Percentiles rank a stretch among this genome's conserved stretches.
Evolutionary conservation across 1,140 invertebrate species (phyloP).

Genomic region (Neelides sp.): DNA sequence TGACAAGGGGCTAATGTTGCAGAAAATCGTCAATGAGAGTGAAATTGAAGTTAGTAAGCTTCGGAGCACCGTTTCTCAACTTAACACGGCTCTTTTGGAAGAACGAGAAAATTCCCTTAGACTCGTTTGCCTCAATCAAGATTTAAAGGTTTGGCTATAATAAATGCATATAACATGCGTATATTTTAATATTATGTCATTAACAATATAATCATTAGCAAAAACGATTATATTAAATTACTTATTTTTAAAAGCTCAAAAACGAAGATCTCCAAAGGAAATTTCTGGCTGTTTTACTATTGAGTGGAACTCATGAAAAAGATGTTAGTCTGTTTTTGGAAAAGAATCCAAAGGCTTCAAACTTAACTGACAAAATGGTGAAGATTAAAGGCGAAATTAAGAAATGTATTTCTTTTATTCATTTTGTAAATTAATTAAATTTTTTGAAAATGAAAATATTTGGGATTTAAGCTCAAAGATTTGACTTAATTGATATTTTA

Average conservation of each 20-base stretch:
- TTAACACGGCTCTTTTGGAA: slow-evolving; percentile 6
- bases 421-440: not conserved
- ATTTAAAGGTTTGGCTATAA: slow-evolving; percentile 11
- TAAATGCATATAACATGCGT: not conserved
- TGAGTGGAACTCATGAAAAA: slow-evolving; percentile 18
- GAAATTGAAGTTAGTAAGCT: not conserved
- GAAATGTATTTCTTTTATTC: slow-evolving; percentile 7
- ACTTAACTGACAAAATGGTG: slow-evolving; percentile 17
- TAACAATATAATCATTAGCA: not conserved
- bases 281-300: slow-evolving; percentile 16
- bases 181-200: not conserved
- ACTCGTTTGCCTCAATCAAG: slow-evolving; percentile 10
- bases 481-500: not conserved
- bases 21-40: not conserved
- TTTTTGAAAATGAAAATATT: not conserved
- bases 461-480: not conserved
- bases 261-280: slow-evolving; percentile 18
- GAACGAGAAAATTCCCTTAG: slow-evolving; percentile 16
- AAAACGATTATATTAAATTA: not conserved
- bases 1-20: not conserved
- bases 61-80: slow-evolving; percentile 3
- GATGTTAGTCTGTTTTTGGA: slow-evolving; percentile 22
- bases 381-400: slow-evolving; percentile 8
- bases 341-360: slow-evolving; percentile 15
- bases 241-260: slow-evolving; percentile 13